A percentile compares a stretch with the other conserved stretches of the same genome.
These are phyloP conservation scores for Corythornis cristatus DNA, from an alignment of 2,113 vertebrate species.

Conservation along the genomic window DNA sequence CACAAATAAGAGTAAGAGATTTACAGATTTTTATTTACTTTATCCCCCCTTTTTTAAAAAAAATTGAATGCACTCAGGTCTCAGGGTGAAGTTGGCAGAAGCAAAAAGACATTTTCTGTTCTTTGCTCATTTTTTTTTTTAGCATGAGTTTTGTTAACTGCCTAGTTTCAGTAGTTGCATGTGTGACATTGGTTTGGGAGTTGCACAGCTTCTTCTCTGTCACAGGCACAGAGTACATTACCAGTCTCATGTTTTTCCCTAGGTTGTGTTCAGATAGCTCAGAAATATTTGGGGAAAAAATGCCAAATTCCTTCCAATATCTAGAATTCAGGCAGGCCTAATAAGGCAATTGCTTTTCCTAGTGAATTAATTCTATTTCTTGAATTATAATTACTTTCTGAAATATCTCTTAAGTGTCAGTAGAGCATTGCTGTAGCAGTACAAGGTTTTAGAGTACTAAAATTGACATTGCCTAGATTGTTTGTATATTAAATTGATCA, in stretches of 20 bases:
- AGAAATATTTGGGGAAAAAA: background rate
- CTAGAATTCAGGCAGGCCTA: background rate
- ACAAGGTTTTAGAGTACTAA: background rate
- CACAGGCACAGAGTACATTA: background rate
- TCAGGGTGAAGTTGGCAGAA: background rate
- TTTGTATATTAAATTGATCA: background rate
- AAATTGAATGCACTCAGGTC: background rate
- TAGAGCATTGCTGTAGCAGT: background rate
- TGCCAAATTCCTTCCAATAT: background rate
- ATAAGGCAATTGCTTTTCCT: background rate
- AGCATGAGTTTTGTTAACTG: background rate
- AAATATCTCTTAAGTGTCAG: background rate
- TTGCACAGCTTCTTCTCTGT: background rate
- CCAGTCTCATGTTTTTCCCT: background rate
- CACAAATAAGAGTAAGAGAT: background rate
- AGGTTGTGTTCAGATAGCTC: background rate
- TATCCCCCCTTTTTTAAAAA: too few relatives aligned
- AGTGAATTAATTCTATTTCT: background rate
- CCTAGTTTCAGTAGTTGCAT: fast-evolving
- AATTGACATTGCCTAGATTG: background rate
- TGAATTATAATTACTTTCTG: background rate
- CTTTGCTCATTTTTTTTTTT: background rate
- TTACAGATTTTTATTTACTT: background rate
- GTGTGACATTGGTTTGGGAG: background rate
- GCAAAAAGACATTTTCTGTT: background rate